Percentiles rank a stretch among this genome's conserved stretches.
Conservation (phyloP, 1,140 invertebrate species). For the Temnothorax curvispinosus region DNA sequence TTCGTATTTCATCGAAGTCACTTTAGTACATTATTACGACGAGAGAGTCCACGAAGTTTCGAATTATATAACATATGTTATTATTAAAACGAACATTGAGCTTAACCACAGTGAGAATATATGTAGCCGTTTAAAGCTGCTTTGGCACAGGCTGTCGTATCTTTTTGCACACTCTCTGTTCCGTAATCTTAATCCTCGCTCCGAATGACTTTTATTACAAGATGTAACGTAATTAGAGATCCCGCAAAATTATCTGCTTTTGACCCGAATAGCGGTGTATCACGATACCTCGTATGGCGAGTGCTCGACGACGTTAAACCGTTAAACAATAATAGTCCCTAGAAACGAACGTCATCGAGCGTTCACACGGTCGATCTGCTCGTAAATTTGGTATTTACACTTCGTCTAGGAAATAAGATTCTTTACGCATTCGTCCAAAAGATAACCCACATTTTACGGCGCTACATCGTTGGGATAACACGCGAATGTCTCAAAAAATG, state of each 20-base stretch:
- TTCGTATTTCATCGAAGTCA: constrained; percentile 38
- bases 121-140: constrained; percentile 36
- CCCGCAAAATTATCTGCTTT: constrained; percentile 43
- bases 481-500: background rate
- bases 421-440: background rate
- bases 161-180: constrained; percentile 33
- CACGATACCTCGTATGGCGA: constrained; percentile 40
- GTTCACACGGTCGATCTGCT: constrained; percentile 46
- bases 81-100: constrained; percentile 37
- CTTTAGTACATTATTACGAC: constrained; percentile 21
- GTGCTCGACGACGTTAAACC: constrained; percentile 8
- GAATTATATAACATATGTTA: constrained; percentile 47
- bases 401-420: background rate
- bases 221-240: constrained; percentile 54
- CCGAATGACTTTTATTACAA: constrained; percentile 56
- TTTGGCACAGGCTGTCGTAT: background rate
- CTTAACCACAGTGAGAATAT: constrained; percentile 19
- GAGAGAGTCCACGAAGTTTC: constrained; percentile 3
- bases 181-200: constrained; percentile 54
- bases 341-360: constrained; percentile 12
- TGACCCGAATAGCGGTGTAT: constrained; percentile 36
- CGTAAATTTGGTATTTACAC: constrained; percentile 41
- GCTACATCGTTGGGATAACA: background rate
- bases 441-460: background rate
- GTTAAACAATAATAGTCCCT: constrained; percentile 49